Percentiles rank a stretch among this genome's conserved stretches.
Conservation (phyloP, 1,140 invertebrate species). For the Pachypsylla venusta region DNA sequence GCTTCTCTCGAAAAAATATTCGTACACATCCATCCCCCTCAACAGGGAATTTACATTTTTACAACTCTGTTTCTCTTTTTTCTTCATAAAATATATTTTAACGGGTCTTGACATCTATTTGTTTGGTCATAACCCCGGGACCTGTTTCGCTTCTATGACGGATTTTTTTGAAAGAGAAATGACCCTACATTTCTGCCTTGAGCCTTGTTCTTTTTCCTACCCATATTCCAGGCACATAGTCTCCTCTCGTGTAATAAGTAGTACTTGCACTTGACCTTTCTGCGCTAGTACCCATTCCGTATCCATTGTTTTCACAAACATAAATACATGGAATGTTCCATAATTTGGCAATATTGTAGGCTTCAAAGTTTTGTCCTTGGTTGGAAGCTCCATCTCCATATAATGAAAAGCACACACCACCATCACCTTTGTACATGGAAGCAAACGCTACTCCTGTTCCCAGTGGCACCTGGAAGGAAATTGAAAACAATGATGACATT, state of each 20-base stretch:
- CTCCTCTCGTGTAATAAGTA: constrained; percentile 55
- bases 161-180: too few species aligned
- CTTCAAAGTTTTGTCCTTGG: constrained; percentile 38
- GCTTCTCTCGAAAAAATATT: too few species aligned
- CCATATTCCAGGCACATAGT: constrained; percentile 60
- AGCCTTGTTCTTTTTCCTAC: too few species aligned
- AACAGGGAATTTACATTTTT: too few species aligned
- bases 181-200: too few species aligned
- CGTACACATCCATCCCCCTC: too few species aligned
- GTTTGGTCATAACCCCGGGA: too few species aligned
- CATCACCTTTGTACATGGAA: constrained; percentile 41
- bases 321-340: constrained; percentile 57
- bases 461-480: constrained; percentile 30
- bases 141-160: too few species aligned
- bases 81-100: too few species aligned
- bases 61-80: too few species aligned
- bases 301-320: constrained; percentile 67
- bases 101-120: too few species aligned
- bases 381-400: constrained; percentile 67
- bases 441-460: constrained; percentile 58
- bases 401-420: constrained; percentile 44
- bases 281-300: constrained; percentile 59
- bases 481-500: too few species aligned
- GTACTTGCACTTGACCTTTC: constrained; percentile 48
- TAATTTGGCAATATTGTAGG: constrained; percentile 60